Conservation (phyloP, 2,888 invertebrate species). For the Drosophila antonietae region DNA sequence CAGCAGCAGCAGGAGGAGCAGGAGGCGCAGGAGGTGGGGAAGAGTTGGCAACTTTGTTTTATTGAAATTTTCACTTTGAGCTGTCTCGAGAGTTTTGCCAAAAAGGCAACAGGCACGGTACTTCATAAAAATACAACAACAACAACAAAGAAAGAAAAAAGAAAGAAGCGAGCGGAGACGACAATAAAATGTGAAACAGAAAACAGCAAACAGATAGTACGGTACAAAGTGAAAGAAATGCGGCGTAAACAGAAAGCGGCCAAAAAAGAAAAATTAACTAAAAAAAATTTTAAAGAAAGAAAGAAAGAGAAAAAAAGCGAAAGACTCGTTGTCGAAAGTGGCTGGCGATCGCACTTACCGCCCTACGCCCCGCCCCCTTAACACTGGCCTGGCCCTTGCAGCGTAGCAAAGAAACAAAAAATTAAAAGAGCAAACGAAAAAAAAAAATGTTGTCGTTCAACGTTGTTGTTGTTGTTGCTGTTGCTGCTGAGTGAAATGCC, state of each 20-base stretch:
- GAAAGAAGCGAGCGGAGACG: slow-evolving; percentile 21
- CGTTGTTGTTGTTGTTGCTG: slow-evolving; percentile 39
- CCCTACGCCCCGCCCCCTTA: neutral
- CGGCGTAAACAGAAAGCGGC: slow-evolving; percentile 75
- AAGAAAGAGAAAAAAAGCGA: slow-evolving; percentile 46
- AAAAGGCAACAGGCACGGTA: slow-evolving; percentile 59
- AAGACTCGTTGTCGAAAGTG: slow-evolving; percentile 70
- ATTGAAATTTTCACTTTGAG: slow-evolving; percentile 78
- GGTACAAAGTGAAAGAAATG: slow-evolving; percentile 79
- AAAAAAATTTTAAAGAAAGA: slow-evolving; percentile 26
- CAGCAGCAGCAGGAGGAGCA: neutral
- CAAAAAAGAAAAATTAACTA: slow-evolving; percentile 39
- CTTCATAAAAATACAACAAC: slow-evolving; percentile 55
- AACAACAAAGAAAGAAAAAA: neutral
- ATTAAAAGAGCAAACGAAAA: slow-evolving; percentile 49
- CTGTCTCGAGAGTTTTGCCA: slow-evolving; percentile 48
- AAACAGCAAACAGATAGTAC: slow-evolving; percentile 71
- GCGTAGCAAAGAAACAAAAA: slow-evolving; percentile 26
- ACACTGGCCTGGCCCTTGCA: slow-evolving; percentile 40
- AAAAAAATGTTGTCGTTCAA: slow-evolving; percentile 54
- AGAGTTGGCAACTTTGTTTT: slow-evolving; percentile 56
- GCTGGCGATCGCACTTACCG: slow-evolving; percentile 44
- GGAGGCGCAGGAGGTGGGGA: neutral
- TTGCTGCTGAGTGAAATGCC: slow-evolving; percentile 66
- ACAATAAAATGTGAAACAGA: slow-evolving; percentile 63